Evolutionary conservation across 2,888 invertebrate genomes (phyloP).

Genomic region (Ichneumon xanthorius): DNA sequence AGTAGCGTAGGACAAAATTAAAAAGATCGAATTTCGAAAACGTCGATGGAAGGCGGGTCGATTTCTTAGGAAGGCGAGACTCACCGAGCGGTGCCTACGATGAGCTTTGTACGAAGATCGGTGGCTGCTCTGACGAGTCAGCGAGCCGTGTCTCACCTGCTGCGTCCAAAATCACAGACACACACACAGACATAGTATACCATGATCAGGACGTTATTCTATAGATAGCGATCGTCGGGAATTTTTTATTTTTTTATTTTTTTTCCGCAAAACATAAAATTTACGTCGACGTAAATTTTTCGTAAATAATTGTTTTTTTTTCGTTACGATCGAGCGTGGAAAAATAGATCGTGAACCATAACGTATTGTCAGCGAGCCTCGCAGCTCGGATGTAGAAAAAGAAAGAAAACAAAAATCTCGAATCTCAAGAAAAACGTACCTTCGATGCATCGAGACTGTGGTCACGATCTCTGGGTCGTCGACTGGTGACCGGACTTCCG

Average conservation of each 20-base stretch:
- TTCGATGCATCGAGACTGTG: constrained; percentile 84
- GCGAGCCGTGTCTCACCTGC: constrained; percentile 91
- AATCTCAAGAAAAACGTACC: constrained; percentile 73
- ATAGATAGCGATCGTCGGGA: background rate
- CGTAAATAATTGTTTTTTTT: background rate
- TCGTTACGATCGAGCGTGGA: background rate
- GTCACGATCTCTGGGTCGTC: constrained; percentile 84
- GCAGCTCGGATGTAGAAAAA: background rate
- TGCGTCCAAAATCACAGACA: constrained; percentile 84
- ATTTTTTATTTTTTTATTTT: background rate
- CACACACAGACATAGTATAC: constrained; percentile 66
- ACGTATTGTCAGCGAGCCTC: background rate
- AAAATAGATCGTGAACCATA: constrained; percentile 1
- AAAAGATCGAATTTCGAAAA: constrained; percentile 50
- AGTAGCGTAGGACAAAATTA: constrained; percentile 9
- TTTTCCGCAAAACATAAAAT: background rate
- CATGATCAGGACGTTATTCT: constrained; percentile 13
- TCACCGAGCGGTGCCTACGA: constrained; percentile 90
- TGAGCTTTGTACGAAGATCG: constrained; percentile 89
- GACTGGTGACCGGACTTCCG: constrained; percentile 83
- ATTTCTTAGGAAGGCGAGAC: constrained; percentile 81
- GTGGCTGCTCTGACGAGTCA: constrained; percentile 88
- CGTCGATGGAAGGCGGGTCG: constrained; percentile 44
- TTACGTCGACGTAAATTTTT: background rate
- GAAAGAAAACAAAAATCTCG: background rate